These are phyloP conservation scores for Chouioia cunea DNA, from an alignment of 2,888 invertebrate species.

Conservation along the genomic window DNA sequence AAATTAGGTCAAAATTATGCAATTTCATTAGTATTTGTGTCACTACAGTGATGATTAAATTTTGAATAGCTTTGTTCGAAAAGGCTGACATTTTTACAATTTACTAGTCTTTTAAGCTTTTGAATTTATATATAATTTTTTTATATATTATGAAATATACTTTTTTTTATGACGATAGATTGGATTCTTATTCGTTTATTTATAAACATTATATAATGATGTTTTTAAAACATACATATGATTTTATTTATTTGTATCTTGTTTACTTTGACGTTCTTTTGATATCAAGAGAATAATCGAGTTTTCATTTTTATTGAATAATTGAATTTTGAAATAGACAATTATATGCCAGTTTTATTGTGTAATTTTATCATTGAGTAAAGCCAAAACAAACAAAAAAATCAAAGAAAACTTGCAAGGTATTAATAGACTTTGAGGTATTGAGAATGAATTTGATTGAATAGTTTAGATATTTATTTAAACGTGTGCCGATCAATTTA, in stretches of 20 bases:
- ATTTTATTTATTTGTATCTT: slow-evolving; percentile 5
- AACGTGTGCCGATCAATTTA: slow-evolving; percentile 43
- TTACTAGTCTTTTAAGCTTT: slow-evolving; percentile 30
- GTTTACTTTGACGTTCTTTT: background rate
- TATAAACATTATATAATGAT: slow-evolving; percentile 16
- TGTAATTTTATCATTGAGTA: slow-evolving; percentile 16
- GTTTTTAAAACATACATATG: slow-evolving; percentile 26
- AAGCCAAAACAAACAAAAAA: slow-evolving; percentile 15
- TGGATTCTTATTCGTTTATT: too few species aligned
- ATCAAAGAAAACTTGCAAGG: slow-evolving; percentile 35
- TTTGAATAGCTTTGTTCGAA: slow-evolving; percentile 13
- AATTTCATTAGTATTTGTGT: slow-evolving; percentile 4
- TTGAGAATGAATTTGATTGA: slow-evolving; percentile 13
- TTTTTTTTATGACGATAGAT: slow-evolving; percentile 11
- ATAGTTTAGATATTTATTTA: slow-evolving; percentile 45
- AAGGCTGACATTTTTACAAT: slow-evolving; percentile 13
- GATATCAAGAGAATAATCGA: background rate
- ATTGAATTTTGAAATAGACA: slow-evolving; percentile 9
- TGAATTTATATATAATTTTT: background rate
- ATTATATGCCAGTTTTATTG: slow-evolving; percentile 4
- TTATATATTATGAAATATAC: slow-evolving; percentile 2
- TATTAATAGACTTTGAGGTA: slow-evolving; percentile 37
- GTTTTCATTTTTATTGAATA: background rate
- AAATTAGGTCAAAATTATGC: slow-evolving; percentile 14
- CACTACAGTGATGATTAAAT: background rate